A percentile compares a stretch with the other conserved stretches of the same genome.
These are phyloP conservation scores for Heliornis fulica DNA, from an alignment of 2,113 vertebrate species.

Conservation along the genomic window DNA sequence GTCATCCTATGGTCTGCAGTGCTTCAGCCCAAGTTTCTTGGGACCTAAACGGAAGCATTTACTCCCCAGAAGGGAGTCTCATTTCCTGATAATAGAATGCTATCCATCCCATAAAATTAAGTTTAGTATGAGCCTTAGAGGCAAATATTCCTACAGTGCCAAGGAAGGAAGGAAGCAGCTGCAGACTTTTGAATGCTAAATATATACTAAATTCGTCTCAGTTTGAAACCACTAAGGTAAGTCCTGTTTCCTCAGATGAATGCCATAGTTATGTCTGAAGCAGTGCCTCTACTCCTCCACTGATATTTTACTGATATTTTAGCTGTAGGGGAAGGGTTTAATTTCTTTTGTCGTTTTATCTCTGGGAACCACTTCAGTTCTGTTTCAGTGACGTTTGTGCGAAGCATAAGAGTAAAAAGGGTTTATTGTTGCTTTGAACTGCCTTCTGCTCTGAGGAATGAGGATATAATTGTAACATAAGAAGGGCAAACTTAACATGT, in stretches of 20 bases:
- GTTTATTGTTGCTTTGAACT: conserved; percentile 62
- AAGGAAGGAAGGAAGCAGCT: background rate
- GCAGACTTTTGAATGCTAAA: too few relatives aligned
- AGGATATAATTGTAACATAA: conserved; percentile 31
- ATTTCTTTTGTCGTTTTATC: conserved; percentile 52
- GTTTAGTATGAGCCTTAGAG: background rate
- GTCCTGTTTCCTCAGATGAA: background rate
- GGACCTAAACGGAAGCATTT: background rate
- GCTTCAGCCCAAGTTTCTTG: background rate
- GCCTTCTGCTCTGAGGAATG: conserved; percentile 52
- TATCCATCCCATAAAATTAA: background rate
- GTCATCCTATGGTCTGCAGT: background rate
- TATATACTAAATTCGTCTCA: background rate
- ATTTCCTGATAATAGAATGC: background rate
- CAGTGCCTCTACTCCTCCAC: background rate
- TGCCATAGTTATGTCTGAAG: background rate
- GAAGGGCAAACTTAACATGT: conserved; percentile 45
- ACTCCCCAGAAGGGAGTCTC: background rate
- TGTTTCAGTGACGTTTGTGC: background rate
- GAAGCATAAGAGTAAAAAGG: background rate
- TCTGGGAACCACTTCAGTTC: conserved; percentile 36
- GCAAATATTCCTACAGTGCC: background rate
- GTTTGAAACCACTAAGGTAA: background rate
- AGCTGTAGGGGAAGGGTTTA: background rate
- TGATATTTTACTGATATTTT: background rate